phyloP scores from a whole-genome alignment of 2,888 invertebrate genomes.

The Drosophila atripex region DNA sequence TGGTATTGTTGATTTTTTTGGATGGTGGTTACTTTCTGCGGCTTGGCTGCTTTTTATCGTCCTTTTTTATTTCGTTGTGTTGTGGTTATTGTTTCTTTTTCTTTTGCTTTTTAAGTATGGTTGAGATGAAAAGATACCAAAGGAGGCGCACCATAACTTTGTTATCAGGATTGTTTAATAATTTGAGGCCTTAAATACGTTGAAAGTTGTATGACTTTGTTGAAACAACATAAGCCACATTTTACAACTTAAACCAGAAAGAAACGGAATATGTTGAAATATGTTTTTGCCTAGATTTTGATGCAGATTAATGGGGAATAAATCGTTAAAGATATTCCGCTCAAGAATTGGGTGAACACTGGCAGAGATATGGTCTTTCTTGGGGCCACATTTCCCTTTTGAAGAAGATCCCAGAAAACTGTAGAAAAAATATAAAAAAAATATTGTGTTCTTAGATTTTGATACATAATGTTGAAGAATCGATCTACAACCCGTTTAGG shows the following conservation, averaged over 20 bases:
- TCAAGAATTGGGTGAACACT: too few relatives aligned
- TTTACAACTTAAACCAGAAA: too few relatives aligned
- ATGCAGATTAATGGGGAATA: too few relatives aligned
- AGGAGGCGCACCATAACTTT: background rate
- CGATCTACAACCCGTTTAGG: too few relatives aligned
- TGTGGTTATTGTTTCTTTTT: constrained; percentile 18
- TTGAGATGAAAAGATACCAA: background rate
- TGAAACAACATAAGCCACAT: too few relatives aligned
- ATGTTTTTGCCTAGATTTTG: too few relatives aligned
- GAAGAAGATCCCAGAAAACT: background rate
- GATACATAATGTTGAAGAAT: too few relatives aligned
- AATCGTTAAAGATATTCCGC: too few relatives aligned
- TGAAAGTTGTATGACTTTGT: too few relatives aligned
- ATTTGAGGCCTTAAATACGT: background rate
- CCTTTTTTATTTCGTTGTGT: background rate
- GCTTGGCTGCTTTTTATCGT: constrained; percentile 32
- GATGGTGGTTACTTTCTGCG: constrained; percentile 32
- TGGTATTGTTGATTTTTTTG: constrained; percentile 5
- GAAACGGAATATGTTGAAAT: too few relatives aligned
- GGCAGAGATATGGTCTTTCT: too few relatives aligned
- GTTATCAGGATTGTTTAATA: constrained; percentile 17
- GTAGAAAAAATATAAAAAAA: background rate
- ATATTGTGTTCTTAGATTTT: background rate
- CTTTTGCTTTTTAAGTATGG: constrained; percentile 3
- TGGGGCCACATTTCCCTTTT: too few relatives aligned